Base-by-base conservation (phyloP, 2,888 invertebrate species). In the Penaeus monodon region DNA sequence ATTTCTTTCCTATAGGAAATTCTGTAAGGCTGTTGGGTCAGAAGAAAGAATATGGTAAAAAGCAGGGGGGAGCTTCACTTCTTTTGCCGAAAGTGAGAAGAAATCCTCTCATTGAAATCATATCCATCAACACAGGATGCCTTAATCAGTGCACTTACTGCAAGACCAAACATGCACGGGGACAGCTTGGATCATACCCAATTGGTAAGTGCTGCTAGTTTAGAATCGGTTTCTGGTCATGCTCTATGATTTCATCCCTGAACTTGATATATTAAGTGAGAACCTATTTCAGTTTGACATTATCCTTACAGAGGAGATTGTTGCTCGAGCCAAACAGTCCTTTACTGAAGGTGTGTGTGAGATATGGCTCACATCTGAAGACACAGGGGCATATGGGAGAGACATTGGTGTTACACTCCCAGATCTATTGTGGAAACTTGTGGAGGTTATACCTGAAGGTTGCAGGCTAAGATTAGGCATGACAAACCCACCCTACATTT, bases 91-190 rank as follows among this genome's bases (percentile, higher is more conserved):
- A 99, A 94, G 96, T 99, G 24, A 94, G 99, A 81, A 96, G 97
- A 91, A 99, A 99, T 93, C 98, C 98, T 0, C 93, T 99, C 0
- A 96, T 99, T 88, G 99, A 99, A 94, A 99, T 99, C 85, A 98
- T 99, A 88, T 95, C 98, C 0, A 97, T 99, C 78, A 98, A 97
- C 92, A 97, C 98, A 0, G 98, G 98, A 0, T 99, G 99, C 91
- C 93, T 99, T 4, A 99, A 99, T 93, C 98, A 98, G 91, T 99
- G 99, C 92, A 99, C 99, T 0, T 99, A 99, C 92, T 99, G 99
- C 92, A 99, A 99, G 93, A 99, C 99, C 0, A 99, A 98, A 92
- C 98, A 98, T 92, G 99, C 99, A 0, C 93, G 99, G 81, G 99
- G 99, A 0, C 97, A 99, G 92, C 93, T 99, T n/a, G 98, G 97